Evolutionary conservation across 2,113 vertebrate species (phyloP), one percentile per base, ranked within the genome.

Genomic region (Haemorhous mexicanus): DNA sequence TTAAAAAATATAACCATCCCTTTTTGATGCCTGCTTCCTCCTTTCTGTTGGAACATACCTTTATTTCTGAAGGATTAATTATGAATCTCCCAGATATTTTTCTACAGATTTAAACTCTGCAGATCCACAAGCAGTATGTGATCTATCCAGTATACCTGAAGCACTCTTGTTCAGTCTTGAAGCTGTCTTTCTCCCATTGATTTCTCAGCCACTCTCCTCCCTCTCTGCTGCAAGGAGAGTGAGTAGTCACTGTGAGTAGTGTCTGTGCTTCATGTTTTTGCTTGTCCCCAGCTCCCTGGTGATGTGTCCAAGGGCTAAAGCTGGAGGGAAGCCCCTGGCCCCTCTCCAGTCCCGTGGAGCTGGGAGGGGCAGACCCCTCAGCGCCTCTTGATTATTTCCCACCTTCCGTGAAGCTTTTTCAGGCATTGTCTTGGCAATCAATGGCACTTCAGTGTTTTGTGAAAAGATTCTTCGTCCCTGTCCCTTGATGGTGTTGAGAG

Each of bases 381-480:
- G 24, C 0, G 0, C 27, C 37, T 87, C 84, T 69, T 10, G 0
- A 32, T 89, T 76, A 63, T 92, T 94, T 95, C 89, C 89, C 64
- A 95, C 76, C 83, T 6, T 9, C 93, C 4, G 0, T 59, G 53
- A 94, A 90, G 96, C 69, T 87, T 97, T 97, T 88, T 89, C 91
- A 95, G 63, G 59, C 94, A 92, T 95, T 98, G 96, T 96, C 85
- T 97, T 97, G 95, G 89, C 77, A 68, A 93, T 97, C 80, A 90
- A 90, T 93, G 95, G 94, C 86, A 85, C 95, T 94, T 96, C 37
- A 16, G 93, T 94, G 92, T 95, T 96, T 97, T 96, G 95, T 96
- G 73, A 93, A 97, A 96, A 68, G 92, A 95, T 80, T 89, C 75
- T 61, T 70, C 3, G 0, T 96, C 92, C 91, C 89, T 21, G 15